These are phyloP conservation scores for Trochalopteron elliotii DNA, from an alignment of 2,113 vertebrate species.

Conservation along the genomic window DNA sequence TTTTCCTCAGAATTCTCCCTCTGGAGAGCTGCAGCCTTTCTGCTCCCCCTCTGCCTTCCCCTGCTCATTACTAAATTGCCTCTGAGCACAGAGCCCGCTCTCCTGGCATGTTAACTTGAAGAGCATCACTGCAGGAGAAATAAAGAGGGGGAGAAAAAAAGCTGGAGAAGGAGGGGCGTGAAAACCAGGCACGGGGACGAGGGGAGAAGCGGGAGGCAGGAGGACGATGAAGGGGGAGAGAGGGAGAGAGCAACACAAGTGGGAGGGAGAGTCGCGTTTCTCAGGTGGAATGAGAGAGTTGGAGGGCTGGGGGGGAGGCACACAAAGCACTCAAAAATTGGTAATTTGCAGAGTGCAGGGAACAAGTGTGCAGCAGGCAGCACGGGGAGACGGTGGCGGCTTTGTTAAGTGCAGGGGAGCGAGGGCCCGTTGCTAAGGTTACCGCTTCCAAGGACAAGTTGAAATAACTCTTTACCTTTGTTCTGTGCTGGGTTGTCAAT, in stretches of 20 bases:
- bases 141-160: neutral
- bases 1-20: neutral
- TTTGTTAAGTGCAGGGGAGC: constrained; percentile 50
- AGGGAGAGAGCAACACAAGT: neutral
- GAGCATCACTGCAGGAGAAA: neutral
- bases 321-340: neutral
- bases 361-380: constrained; percentile 25
- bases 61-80: neutral
- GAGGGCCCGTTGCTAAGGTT: constrained; percentile 69
- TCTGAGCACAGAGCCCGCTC: neutral
- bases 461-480: constrained; percentile 85
- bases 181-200: neutral
- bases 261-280: neutral
- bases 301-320: neutral
- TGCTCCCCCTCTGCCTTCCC: neutral
- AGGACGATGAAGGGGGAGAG: neutral
- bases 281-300: neutral
- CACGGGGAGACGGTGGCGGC: constrained; percentile 8
- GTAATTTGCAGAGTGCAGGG: constrained; percentile 41
- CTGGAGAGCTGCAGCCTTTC: neutral
- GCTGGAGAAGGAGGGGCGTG: neutral
- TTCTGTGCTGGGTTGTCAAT: constrained; percentile 98
- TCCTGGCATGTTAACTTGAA: neutral
- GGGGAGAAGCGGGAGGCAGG: neutral
- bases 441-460: constrained; percentile 71